These are phyloP conservation scores for Heliornis fulica DNA, from an alignment of 2,113 vertebrate genomes.

Conservation along the genomic window DNA sequence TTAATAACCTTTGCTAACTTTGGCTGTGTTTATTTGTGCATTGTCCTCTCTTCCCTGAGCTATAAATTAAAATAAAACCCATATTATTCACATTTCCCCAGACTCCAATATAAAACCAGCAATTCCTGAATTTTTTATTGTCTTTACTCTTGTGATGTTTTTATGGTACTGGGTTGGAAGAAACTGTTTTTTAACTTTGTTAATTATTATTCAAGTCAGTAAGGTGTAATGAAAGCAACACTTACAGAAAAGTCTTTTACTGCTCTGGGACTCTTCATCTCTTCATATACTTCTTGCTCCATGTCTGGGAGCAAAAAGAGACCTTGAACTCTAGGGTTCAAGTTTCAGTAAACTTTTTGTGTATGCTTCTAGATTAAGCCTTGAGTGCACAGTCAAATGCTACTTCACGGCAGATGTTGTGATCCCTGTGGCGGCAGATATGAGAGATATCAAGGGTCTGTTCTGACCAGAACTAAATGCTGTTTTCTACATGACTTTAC, in stretches of 20 bases:
- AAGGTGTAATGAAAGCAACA: neutral
- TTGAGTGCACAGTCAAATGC: neutral
- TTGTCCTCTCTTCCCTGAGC: neutral
- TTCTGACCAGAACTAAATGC: neutral
- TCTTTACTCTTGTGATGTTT: neutral
- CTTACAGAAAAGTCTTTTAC: neutral
- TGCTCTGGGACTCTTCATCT: neutral
- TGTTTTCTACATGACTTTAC: neutral
- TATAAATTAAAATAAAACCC: neutral
- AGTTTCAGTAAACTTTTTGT: neutral
- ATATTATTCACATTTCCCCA: neutral
- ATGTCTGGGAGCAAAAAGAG: neutral
- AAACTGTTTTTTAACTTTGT: neutral
- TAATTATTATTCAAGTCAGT: neutral
- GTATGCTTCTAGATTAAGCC: neutral
- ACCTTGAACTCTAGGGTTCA: neutral
- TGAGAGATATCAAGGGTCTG: neutral
- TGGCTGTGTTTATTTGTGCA: neutral
- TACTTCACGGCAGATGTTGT: neutral
- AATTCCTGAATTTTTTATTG: neutral
- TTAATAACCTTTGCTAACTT: constrained; percentile 33
- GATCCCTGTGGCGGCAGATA: neutral
- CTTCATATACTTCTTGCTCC: neutral
- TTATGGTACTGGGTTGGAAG: neutral
- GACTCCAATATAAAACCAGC: neutral